Evolutionary conservation across 2,888 invertebrate genomes (phyloP), one percentile per base, ranked within the genome.

Genomic region (Volucella inanis): DNA sequence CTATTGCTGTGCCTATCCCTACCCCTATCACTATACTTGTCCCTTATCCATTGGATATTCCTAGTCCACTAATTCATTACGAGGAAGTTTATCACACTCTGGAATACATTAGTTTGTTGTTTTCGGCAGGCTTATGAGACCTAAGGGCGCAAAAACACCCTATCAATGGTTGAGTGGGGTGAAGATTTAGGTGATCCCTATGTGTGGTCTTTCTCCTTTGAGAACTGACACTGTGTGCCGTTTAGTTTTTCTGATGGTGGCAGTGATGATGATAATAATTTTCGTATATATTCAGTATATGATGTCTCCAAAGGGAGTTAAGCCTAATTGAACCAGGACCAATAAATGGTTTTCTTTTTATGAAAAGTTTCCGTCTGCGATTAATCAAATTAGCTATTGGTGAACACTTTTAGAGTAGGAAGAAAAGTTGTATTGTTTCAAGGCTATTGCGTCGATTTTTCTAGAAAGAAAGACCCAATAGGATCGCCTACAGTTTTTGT

Each of bases 81-180:
- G 85, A 85, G 81, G 61, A 81, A 85, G 81, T 85, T 85, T 85
- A 85, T 85, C 85, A 85, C 85, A 85, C 85, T 81, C 85, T 77
- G 81, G 85, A 85, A 85, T 81, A 85, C 85, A 85, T 85, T 81
- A 85, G 81, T 81, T 85, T 81, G 81, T 81, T 85, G 85, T 85
- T 85, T 81, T 85, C 81, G 81, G 77, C 81, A 81, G 81, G 61
- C 76, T 71, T 75, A 45, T 55, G 76, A 68, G 81, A 72, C 72
- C 65, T 39, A 10, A 10, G 38, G 45, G n/a, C 47, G 49, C 14
- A 43, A 55, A 15, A 39, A 43, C 49, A 31, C 31, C 31, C 31
- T 6, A 31, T 6, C 31, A 3, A 3, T 31, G 31, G 6, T 31
- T 6, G 31, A 31, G 31, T 49, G 41, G 59, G 22, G 31, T 22